A percentile compares a stretch with the other conserved stretches of the same genome.
Evolutionary conservation across 2,113 vertebrate species (phyloP).

Genomic region (Vidua macroura): DNA sequence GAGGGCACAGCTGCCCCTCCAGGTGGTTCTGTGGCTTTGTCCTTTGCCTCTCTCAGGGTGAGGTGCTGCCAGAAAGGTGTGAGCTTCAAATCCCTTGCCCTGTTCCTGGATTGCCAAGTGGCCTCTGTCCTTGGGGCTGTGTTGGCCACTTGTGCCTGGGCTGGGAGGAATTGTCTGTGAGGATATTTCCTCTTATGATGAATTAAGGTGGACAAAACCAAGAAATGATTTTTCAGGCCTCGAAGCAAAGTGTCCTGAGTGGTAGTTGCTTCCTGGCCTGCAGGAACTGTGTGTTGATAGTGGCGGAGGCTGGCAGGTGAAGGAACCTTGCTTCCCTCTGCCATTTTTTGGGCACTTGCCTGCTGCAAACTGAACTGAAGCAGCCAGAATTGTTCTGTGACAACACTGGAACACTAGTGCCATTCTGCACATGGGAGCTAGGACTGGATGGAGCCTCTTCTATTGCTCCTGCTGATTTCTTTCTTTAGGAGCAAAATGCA

Average conservation of each 20-base stretch:
- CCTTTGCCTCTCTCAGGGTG: not conserved
- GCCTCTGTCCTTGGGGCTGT: not conserved
- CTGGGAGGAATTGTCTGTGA: not conserved
- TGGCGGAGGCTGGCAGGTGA: not conserved
- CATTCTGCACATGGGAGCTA: not conserved
- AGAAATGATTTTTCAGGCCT: not conserved
- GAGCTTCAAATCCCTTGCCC: not conserved
- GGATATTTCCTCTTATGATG: not conserved
- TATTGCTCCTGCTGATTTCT: not conserved
- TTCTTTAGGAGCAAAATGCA: not conserved
- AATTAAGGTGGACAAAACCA: not conserved
- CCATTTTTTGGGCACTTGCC: not conserved
- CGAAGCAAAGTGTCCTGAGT: not conserved
- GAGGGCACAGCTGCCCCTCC: not conserved
- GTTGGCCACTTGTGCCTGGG: not conserved
- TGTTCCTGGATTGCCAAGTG: not conserved
- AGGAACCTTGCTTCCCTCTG: not conserved
- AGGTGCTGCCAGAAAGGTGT: not conserved
- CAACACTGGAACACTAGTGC: not conserved
- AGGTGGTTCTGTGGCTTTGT: accelerated
- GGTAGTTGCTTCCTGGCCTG: not conserved
- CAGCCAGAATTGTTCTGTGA: not conserved
- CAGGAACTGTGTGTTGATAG: not conserved
- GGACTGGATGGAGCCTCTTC: not conserved
- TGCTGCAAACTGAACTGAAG: not conserved